Conservation (phyloP, 2,797 vertebrate genomes). For the Chaetophractus vellerosus region DNA sequence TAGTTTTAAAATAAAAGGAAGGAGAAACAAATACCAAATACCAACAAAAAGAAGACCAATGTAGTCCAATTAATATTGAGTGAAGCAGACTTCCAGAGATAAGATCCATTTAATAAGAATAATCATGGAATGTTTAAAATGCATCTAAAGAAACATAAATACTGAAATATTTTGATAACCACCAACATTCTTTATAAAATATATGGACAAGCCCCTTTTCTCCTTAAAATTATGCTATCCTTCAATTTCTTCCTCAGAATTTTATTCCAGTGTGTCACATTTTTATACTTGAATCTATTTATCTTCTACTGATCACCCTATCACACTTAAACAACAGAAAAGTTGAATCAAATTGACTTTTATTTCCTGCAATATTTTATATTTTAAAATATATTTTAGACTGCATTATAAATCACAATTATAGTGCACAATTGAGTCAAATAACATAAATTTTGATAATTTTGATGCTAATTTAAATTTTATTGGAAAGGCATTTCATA, state of each 20-base stretch:
- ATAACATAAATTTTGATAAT: not conserved
- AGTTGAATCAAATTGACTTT: not conserved
- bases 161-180: not conserved
- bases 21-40: not conserved
- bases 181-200: constrained; percentile 16
- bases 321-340: not conserved
- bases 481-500: not conserved
- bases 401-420: not conserved
- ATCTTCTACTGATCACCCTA: not conserved
- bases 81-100: not conserved
- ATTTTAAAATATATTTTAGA: not conserved
- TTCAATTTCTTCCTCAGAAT: not conserved
- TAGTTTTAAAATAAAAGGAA: not conserved
- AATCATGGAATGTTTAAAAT: not conserved
- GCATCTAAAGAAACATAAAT: not conserved
- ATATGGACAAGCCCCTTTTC: not conserved
- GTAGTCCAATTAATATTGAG: not conserved
- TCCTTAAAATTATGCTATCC: not conserved
- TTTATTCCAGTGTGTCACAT: not conserved
- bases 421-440: not conserved
- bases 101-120: not conserved
- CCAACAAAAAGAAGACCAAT: not conserved
- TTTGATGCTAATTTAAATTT: constrained; percentile 14
- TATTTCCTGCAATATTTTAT: not conserved
- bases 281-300: constrained; percentile 25